Evolutionary conservation across 2,888 invertebrate genomes (phyloP), one percentile per base, ranked within the genome.

Genomic region (Odiellus spinosus): DNA sequence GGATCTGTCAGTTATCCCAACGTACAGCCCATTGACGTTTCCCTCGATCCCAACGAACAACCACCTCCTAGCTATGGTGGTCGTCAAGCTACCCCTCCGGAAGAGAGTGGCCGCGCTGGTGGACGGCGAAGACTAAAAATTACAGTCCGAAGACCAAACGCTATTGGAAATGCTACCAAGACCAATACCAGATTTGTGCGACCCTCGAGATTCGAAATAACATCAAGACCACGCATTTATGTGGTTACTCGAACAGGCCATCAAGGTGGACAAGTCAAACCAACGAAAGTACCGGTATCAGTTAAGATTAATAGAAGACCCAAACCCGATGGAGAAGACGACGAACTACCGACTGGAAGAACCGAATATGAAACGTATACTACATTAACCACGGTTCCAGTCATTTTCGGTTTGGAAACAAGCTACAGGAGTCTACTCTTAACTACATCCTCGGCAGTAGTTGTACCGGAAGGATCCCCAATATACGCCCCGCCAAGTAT

Each of bases 341-440:
- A 35, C 35, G 34, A 18, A n/a, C 2, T 35, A 20, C 1, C 14
- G 32, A 17, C 26, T 39, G 14, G 41, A 46, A 52, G 50, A 8
- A 50, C 50, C 14, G 48, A 49, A 10, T 52, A 50, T 20, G 52
- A 52, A 11, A 52, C 52, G 2, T 52, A 48, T 15, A 47, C 51
- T 8, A 51, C 51, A 2, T 42, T 53, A 5, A 53, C 52, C 6
- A 50, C 52, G 2, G 53, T 54, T 17, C 55, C 55, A n/a, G 52
- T 53, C 11, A 53, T 54, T 10, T 54, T 53, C 18, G 54, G 54
- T 26, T 42, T 54, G 18, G 54, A 54, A 17, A 54, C 54, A 20
- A 54, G 54, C 20, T 54, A 34, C 43, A 45, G 52, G 17, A 49
- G 49, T 34, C 47, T 53, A 26, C 12, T 50, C 5, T 33, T 54